These are phyloP conservation scores for Cliona cf. orientalis DNA, from an alignment of 37 sponge, comb jelly and placozoan genomes.

Conservation along the genomic window DNA sequence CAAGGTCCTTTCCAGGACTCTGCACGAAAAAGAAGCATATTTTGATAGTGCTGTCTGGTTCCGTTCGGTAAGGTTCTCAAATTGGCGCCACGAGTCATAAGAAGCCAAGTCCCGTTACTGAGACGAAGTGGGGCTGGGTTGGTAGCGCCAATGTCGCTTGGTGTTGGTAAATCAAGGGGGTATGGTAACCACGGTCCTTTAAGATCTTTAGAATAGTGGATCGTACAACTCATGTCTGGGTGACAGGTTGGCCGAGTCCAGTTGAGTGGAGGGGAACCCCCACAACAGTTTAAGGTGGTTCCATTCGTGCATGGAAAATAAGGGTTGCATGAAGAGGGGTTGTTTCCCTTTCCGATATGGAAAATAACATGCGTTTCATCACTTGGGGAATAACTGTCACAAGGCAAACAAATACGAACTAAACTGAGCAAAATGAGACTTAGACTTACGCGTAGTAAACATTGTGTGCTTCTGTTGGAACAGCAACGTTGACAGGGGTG, in stretches of 20 bases:
- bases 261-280: background rate
- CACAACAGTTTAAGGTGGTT: background rate
- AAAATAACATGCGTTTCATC: background rate
- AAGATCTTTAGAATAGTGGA: slow-evolving; percentile 3
- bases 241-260: slow-evolving; percentile 1
- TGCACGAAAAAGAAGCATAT: slow-evolving; percentile 4
- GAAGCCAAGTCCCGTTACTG: slow-evolving; percentile 1
- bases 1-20: slow-evolving; percentile 4
- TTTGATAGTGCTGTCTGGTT: background rate
- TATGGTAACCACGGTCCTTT: slow-evolving; percentile 1
- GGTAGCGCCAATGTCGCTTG: background rate
- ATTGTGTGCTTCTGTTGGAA: slow-evolving; percentile 4
- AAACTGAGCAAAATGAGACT: slow-evolving; percentile 3
- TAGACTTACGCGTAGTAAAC: slow-evolving; percentile 4
- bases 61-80: background rate
- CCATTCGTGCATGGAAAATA: slow-evolving; percentile 1
- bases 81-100: slow-evolving; percentile 4
- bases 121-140: slow-evolving; percentile 4
- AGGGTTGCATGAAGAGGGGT: slow-evolving; percentile 1
- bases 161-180: slow-evolving; percentile 1
- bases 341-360: background rate
- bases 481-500: slow-evolving; percentile 1
- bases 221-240: background rate
- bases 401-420: slow-evolving; percentile 4
- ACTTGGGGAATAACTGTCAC: slow-evolving; percentile 1